A percentile compares a stretch with the other conserved stretches of the same genome.
These are phyloP conservation scores for Acrobasis suavella DNA, from an alignment of 2,888 invertebrate species.

Conservation along the genomic window DNA sequence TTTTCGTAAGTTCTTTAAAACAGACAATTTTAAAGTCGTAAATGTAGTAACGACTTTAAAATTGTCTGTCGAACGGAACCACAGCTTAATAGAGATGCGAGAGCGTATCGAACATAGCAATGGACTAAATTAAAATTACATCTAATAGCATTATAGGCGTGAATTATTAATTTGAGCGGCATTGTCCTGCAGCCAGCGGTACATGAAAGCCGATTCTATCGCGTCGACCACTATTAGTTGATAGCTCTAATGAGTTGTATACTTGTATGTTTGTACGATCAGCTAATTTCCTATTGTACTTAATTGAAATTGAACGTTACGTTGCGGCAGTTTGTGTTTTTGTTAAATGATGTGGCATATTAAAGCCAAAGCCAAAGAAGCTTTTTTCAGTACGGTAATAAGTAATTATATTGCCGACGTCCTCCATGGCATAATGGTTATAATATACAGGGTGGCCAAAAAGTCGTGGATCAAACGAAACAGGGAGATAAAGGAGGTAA, in stretches of 20 bases:
- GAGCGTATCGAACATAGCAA: constrained; percentile 59
- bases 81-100: constrained; percentile 31
- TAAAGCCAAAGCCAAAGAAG: no score
- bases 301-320: constrained; percentile 37
- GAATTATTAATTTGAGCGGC: constrained; percentile 74
- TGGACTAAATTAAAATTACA: constrained; percentile 70
- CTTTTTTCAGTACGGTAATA: no score
- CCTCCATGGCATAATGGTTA: no score
- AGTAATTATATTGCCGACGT: no score
- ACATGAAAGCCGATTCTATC: constrained; percentile 47
- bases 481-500: no score
- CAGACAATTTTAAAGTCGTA: no score
- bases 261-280: constrained; percentile 27
- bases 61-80: constrained; percentile 2
- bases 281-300: constrained; percentile 39
- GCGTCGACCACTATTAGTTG: constrained; percentile 15
- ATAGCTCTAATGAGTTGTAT: constrained; percentile 39
- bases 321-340: constrained; percentile 20
- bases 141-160: constrained; percentile 67
- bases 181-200: constrained; percentile 64
- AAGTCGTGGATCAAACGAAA: no score
- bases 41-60: no score
- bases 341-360: not conserved
- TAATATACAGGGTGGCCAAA: no score
- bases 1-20: no score